Conservation (phyloP, 2,797 vertebrate genomes). For the Sebastes glaucus region DNA sequence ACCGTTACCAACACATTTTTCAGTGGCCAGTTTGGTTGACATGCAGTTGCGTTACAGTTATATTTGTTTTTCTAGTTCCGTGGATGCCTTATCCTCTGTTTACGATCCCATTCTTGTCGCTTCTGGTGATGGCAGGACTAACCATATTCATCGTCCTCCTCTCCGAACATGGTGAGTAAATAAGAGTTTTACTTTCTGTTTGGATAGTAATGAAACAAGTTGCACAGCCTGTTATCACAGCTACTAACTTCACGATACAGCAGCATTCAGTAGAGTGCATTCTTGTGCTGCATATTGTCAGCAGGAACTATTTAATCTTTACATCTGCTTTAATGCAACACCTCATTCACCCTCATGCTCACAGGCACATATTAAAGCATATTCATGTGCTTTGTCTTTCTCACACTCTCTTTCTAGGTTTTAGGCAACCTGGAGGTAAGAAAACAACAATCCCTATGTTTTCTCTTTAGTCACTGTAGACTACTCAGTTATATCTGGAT, state of each 20-base stretch:
- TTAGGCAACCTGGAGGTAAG: slow-evolving; percentile 76
- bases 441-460: slow-evolving; percentile 51
- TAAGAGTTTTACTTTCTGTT: neutral
- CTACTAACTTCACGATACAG: neutral
- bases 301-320: neutral
- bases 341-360: neutral
- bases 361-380: slow-evolving; percentile 29
- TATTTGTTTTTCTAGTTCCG: slow-evolving; percentile 23
- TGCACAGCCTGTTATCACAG: neutral
- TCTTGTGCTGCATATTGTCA: neutral
- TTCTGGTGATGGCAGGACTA: slow-evolving; percentile 36
- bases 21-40: neutral
- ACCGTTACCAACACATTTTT: neutral
- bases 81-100: slow-evolving; percentile 12
- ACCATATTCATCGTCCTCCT: slow-evolving; percentile 50
- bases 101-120: slow-evolving; percentile 47
- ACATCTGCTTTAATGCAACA: too few species aligned
- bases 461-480: neutral
- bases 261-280: neutral
- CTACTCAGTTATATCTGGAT: neutral
- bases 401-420: slow-evolving; percentile 50
- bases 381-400: slow-evolving; percentile 67
- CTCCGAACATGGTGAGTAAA: slow-evolving; percentile 53
- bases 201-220: neutral
- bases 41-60: neutral